Evolutionary conservation across 2,888 invertebrate genomes (phyloP).

Genomic region (Cantharis lateralis): DNA sequence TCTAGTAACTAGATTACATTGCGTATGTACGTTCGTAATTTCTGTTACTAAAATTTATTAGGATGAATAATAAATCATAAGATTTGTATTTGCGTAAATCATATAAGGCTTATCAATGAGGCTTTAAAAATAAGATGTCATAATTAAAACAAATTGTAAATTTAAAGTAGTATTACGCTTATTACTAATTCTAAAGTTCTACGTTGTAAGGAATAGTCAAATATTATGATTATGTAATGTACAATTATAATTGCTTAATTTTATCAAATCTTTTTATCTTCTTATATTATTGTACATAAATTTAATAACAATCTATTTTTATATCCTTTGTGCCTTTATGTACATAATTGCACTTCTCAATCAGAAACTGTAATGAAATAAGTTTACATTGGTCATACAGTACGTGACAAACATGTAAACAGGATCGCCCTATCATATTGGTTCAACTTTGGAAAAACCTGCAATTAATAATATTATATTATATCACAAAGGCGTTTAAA

Average conservation of each 20-base stretch:
- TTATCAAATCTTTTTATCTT: background rate
- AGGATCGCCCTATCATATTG: too few species aligned
- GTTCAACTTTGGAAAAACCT: too few species aligned
- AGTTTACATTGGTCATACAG: background rate
- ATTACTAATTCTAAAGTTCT: background rate
- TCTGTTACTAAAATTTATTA: background rate
- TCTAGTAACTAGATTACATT: background rate
- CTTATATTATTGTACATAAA: background rate
- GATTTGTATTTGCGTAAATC: background rate
- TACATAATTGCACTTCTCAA: background rate
- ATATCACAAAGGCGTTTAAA: too few species aligned
- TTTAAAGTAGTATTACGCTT: background rate
- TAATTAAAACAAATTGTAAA: background rate
- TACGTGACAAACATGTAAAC: too few species aligned
- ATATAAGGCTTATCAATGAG: background rate
- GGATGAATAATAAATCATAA: background rate
- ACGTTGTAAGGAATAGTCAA: background rate
- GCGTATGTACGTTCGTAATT: background rate
- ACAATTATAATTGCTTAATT: background rate
- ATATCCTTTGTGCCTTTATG: background rate
- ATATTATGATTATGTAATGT: background rate
- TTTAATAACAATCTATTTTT: background rate
- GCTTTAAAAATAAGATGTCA: background rate
- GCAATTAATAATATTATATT: too few species aligned
- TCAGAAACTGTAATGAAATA: background rate